phyloP scores from a whole-genome alignment of 23 tunicate genomes.

The Trididemnum clinides region DNA sequence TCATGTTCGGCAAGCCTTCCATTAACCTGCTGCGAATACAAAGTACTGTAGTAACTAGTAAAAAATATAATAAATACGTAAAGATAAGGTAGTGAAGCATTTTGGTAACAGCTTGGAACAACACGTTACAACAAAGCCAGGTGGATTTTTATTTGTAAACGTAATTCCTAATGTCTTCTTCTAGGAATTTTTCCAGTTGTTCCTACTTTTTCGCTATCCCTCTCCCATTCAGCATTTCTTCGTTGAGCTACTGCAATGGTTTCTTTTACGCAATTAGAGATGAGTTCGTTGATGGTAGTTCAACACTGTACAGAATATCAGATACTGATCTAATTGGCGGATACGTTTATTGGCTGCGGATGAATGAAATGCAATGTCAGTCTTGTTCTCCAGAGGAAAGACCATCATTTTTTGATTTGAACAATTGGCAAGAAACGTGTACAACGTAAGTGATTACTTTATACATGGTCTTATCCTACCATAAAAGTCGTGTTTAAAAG shows the following conservation, averaged over 20 bases:
- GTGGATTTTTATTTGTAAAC: too few relatives aligned
- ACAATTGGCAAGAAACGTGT: neutral
- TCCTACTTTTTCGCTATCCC: conserved; percentile 25
- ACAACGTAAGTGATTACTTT: conserved; percentile 21
- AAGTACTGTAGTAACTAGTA: too few relatives aligned
- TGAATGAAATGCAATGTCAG: conserved; percentile 11
- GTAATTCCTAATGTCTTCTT: too few relatives aligned
- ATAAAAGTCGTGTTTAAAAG: too few relatives aligned
- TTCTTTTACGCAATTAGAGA: conserved; percentile 40
- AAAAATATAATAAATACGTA: too few relatives aligned
- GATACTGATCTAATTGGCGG: conserved; percentile 28
- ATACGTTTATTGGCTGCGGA: conserved; percentile 10
- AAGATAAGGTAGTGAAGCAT: too few relatives aligned
- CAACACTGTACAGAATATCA: conserved; percentile 24
- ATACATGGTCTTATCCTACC: too few relatives aligned
- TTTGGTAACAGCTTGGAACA: too few relatives aligned
- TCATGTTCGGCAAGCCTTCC: too few relatives aligned
- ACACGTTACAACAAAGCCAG: too few relatives aligned
- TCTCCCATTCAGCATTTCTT: conserved; percentile 31
- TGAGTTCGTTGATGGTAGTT: neutral
- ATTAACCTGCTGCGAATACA: too few relatives aligned
- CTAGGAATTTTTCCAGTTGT: neutral
- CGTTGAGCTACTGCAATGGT: neutral
- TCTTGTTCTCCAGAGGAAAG: neutral
- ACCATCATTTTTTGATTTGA: neutral